Percentiles rank a stretch among this genome's conserved stretches.
Conservation (phyloP, 2,113 vertebrate genomes). For the Macheiramphus alcinus region DNA sequence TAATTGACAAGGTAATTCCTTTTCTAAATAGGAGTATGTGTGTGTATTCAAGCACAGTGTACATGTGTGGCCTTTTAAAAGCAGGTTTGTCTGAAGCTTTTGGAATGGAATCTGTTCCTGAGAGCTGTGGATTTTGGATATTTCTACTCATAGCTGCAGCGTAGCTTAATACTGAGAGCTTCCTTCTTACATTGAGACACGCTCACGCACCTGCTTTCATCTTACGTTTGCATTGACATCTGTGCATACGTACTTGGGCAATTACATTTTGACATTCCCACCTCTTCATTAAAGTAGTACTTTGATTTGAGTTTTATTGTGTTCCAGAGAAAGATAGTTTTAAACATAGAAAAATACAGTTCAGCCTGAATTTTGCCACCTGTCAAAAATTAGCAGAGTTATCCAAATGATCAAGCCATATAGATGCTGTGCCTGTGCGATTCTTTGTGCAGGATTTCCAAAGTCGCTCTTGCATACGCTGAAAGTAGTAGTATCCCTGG, state of each 20-base stretch:
- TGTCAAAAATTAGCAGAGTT: not conserved
- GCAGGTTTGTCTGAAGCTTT: not conserved
- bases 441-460: not conserved
- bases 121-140: not conserved
- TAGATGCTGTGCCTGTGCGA: not conserved
- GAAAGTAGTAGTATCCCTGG: not conserved
- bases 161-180: not conserved
- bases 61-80: not conserved
- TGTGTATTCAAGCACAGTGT: not conserved
- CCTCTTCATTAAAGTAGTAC: not conserved
- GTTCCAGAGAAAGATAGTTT: not conserved
- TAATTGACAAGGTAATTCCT: conserved; percentile 90
- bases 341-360: not conserved
- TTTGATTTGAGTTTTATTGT: not conserved
- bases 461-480: not conserved
- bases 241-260: not conserved
- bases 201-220: not conserved
- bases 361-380: not conserved
- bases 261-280: not conserved
- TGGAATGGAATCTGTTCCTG: not conserved
- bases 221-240: not conserved
- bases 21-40: not conserved
- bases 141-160: not conserved
- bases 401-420: not conserved
- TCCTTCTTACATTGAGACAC: not conserved